A percentile compares a stretch with the other conserved stretches of the same genome.
Evolutionary conservation across 2,113 vertebrate species (phyloP).

Genomic region (Deroptyus accipitrinus): DNA sequence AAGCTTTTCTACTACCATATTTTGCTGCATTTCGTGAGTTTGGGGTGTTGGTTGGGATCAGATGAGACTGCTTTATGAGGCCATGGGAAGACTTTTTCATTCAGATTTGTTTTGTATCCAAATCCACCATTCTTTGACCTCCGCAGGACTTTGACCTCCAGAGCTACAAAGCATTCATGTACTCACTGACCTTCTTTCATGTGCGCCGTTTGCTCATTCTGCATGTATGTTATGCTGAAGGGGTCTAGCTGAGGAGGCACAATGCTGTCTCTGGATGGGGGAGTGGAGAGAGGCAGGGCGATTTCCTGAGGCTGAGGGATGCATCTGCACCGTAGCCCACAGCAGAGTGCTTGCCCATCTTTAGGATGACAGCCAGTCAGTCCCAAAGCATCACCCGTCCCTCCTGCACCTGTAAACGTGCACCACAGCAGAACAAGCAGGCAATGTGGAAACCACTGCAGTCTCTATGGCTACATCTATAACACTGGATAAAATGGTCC

Average conservation of each 20-base stretch:
- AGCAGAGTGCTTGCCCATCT: neutral
- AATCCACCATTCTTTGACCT: neutral
- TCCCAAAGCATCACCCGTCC: neutral
- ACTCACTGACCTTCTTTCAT: fast-evolving
- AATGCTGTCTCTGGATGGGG: neutral
- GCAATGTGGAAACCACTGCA: neutral
- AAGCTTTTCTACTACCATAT: neutral
- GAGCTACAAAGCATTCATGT: neutral
- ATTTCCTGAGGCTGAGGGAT: neutral
- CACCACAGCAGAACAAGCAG: neutral
- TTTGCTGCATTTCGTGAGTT: neutral
- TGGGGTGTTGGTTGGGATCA: neutral
- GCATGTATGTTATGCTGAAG: fast-evolving
- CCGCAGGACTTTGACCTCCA: neutral
- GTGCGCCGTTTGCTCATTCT: neutral
- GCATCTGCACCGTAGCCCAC: no score
- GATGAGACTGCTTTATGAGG: neutral
- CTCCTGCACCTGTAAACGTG: neutral
- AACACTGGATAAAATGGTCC: neutral
- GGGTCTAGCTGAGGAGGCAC: neutral
- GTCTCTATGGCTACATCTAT: neutral
- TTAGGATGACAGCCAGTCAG: neutral
- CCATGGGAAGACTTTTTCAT: neutral
- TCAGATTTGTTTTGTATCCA: neutral
- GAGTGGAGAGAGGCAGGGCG: neutral